Evolutionary conservation across 1,140 invertebrate species (phyloP).

Genomic region (Acromyrmex echinatior): DNA sequence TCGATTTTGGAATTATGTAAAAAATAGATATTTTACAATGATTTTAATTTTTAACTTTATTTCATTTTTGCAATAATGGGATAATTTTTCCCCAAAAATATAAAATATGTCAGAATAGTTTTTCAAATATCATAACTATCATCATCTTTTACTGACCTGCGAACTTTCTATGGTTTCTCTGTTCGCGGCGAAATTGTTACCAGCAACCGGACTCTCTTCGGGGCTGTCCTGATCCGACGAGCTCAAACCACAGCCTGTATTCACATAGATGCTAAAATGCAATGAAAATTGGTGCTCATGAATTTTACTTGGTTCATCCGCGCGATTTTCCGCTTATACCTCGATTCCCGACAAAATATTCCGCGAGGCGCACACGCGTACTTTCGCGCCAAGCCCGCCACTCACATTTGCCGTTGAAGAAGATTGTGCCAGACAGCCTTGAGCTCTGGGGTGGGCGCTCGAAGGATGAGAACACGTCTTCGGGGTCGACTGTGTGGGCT

Average conservation of each 20-base stretch:
- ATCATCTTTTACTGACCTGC: slow-evolving; percentile 77
- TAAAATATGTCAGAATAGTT: neutral
- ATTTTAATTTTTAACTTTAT: neutral
- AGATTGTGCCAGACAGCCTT: slow-evolving; percentile 96
- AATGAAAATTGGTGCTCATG: slow-evolving; percentile 58
- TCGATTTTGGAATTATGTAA: slow-evolving; percentile 2
- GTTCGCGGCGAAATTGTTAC: slow-evolving; percentile 77
- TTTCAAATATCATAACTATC: neutral
- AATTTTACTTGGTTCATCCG: slow-evolving; percentile 5
- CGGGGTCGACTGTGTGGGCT: slow-evolving; percentile 85
- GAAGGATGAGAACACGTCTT: slow-evolving; percentile 90
- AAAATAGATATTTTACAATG: neutral
- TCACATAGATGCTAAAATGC: slow-evolving; percentile 89
- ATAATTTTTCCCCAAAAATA: neutral
- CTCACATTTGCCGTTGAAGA: slow-evolving; percentile 95
- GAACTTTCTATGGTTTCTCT: slow-evolving; percentile 79
- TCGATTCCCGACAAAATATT: slow-evolving; percentile 29
- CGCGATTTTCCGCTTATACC: neutral
- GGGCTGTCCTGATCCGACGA: slow-evolving; percentile 89
- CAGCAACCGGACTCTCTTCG: slow-evolving; percentile 85
- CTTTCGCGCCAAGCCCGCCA: slow-evolving; percentile 60
- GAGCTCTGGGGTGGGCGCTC: slow-evolving; percentile 93
- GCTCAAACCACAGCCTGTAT: slow-evolving; percentile 88
- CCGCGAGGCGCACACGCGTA: neutral
- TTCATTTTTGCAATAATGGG: neutral